Percentiles rank a stretch among this genome's conserved stretches.
Evolutionary conservation across 2,888 invertebrate species (phyloP).

Genomic region (Melanostoma mellinum): DNA sequence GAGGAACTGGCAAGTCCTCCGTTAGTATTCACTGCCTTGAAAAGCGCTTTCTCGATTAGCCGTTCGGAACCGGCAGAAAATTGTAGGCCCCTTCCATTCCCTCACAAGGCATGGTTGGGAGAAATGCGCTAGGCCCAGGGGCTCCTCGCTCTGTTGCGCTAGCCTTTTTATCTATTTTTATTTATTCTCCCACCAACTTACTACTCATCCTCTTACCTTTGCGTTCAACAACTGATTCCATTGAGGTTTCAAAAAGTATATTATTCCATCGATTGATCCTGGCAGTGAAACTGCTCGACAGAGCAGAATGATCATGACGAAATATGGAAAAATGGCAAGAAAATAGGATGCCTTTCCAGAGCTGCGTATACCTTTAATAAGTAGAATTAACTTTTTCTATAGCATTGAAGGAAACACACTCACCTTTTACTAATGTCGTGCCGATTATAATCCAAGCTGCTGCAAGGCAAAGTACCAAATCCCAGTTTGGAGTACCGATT

Average conservation of each 20-base stretch:
- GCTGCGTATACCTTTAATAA: slow-evolving; percentile 59
- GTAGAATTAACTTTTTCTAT: neutral
- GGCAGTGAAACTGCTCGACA: slow-evolving; percentile 84
- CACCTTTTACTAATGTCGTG: slow-evolving; percentile 83
- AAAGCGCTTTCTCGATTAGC: too few species aligned
- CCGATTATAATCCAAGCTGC: slow-evolving; percentile 84
- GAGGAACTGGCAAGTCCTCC: too few species aligned
- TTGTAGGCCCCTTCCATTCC: too few species aligned
- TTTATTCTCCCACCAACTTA: too few species aligned
- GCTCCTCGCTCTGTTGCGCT: too few species aligned
- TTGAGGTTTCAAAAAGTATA: slow-evolving; percentile 86
- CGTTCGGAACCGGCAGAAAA: too few species aligned
- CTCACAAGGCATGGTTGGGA: too few species aligned
- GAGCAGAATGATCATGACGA: slow-evolving; percentile 85
- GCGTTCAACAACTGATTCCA: slow-evolving; percentile 83
- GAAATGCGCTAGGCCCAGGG: too few species aligned
- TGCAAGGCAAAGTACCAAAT: slow-evolving; percentile 83
- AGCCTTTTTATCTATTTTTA: too few species aligned
- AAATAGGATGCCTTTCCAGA: slow-evolving; percentile 87
- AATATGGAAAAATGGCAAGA: slow-evolving; percentile 87
- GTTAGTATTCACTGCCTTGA: too few species aligned
- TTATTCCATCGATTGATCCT: slow-evolving; percentile 85
- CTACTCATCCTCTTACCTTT: slow-evolving; percentile 70
- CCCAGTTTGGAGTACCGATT: slow-evolving; percentile 83
- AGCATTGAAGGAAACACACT: slow-evolving; percentile 59